Evolutionary conservation across 2,888 invertebrate species (phyloP).

Genomic region (Linnaemya vulpina): DNA sequence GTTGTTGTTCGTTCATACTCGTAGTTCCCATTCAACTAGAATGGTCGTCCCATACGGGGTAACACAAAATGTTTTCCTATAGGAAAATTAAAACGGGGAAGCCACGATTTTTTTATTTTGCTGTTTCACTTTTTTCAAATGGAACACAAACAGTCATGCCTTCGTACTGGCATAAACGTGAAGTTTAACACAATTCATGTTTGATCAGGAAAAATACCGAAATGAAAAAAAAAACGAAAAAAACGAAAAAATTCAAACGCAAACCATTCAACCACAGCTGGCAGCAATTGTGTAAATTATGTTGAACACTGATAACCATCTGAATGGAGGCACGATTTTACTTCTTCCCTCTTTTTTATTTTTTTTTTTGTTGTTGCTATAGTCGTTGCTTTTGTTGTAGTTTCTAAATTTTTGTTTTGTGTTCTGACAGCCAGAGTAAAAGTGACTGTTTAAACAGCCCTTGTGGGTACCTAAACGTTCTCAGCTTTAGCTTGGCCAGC

Average conservation of each 20-base stretch:
- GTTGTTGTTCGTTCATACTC: constrained; percentile 16
- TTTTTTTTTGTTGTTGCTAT: no score
- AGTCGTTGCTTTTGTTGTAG: no score
- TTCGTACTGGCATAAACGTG: constrained; percentile 41
- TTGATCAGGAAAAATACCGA: constrained; percentile 47
- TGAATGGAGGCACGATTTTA: constrained; percentile 70
- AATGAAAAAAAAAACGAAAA: constrained; percentile 31
- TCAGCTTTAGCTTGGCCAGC: constrained; percentile 48
- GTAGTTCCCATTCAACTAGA: constrained; percentile 63
- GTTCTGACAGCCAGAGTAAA: constrained; percentile 3
- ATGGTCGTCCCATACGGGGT: constrained; percentile 52
- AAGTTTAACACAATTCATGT: constrained; percentile 67
- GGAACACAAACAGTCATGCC: constrained; percentile 14
- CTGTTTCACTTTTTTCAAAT: background rate
- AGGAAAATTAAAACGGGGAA: constrained; percentile 47
- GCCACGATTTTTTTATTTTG: constrained; percentile 63
- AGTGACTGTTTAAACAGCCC: constrained; percentile 53
- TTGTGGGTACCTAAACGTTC: constrained; percentile 51
- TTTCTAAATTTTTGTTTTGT: constrained; percentile 7
- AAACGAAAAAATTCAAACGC: constrained; percentile 51
- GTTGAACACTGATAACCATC: constrained; percentile 77
- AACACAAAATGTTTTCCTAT: constrained; percentile 17
- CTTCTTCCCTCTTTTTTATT: constrained; percentile 13
- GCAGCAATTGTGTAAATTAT: constrained; percentile 78
- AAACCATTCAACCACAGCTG: constrained; percentile 74